Evolutionary conservation across 2,888 invertebrate species (phyloP), one percentile per base, ranked within the genome.

Genomic region (Lochmaea crataegi): DNA sequence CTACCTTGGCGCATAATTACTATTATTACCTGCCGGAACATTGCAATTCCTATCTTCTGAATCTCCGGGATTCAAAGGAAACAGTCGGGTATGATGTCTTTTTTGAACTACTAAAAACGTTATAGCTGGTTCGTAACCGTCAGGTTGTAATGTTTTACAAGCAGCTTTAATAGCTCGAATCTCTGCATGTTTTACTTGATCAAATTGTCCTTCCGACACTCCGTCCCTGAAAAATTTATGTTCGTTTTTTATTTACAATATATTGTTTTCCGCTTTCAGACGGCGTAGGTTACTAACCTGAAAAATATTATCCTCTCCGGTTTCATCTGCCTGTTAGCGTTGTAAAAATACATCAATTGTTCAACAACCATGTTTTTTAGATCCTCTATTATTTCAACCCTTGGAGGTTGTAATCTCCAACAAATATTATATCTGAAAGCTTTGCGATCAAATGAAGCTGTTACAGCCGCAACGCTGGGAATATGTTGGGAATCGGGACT

Each of bases 51-150:
- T 91, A 41, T 92, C 92, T 77, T 88, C 87, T 0, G 82, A 81
- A 75, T 88, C 87, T 4, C 69, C 73, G 1, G n/a, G 12, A 72
- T 85, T 81, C 1, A 81, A 82, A 0, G 90, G 89, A 76, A 90
- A 90, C 18, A 90, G 82, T 60, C 98, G 90, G 0, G 97, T 96
- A 84, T 99, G 98, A 88, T 99, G 99, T 0, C 99, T 90, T 86
- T 99, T 99, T 85, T 99, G 98, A 0, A 99, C 98, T 10, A 98
- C 94, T 57, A 98, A 88, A 86, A 97, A 98, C 42, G 97, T 94
- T 32, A 99, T 91, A 65, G 92, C 90, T 0, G 98, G 96, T 81
- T 92, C 90, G 80, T 91, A 92, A 0, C 85, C 86, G 6, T 89
- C 88, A 0, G 53, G n/a, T 2, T 82, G 75, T 14, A 83, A 4